Evolutionary conservation across 2,113 vertebrate genomes (phyloP), one percentile per base, ranked within the genome.

Genomic region (Solenodon paradoxus): DNA sequence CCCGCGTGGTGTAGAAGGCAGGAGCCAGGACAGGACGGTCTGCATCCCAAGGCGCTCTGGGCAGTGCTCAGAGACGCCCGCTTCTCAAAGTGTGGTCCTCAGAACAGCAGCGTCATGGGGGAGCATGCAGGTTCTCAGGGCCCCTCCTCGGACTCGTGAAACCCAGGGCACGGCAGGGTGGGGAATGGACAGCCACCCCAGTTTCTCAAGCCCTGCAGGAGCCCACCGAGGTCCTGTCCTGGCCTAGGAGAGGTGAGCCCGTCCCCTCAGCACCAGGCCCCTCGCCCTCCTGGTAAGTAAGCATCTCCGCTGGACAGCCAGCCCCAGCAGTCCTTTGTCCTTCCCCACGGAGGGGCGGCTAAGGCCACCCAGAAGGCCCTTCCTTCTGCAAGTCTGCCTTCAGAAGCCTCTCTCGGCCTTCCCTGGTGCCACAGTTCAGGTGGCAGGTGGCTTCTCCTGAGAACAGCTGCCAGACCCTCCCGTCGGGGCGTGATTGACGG

Each of bases 401-500:
- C 32, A 2, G 80, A 77, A 2, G 45, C 45, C n/a, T n/a, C 38
- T 72, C n/a, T 47, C 53, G 3, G 63, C 0, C 0, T 9, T 5
- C n/a, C 87, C 3, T 3, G 17, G 78, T 66, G 81, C 24, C 1
- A 2, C 4, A 22, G 72, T 64, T 92, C 88, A 53, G 24, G 7
- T 71, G 92, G 88, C 94, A 68, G 95, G 80, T 84, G 94, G 90
- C 68, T 90, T 69, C 81, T 17, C 0, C 5, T 20, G 94, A 82
- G 91, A 82, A 42, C 22, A 66, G 94, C 69, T 96, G 97, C 87
- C 94, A 80, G 91, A 92, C 82, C n/a, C 68, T 90, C 85, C 61
- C 53, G 0, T 92, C 51, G 20, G 0, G 53, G 77, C 2, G 4
- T 96, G 97, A 97, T 95, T 97, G 97, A 85, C 97, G 96, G 97